These are phyloP conservation scores for Nannoperca australis DNA, from an alignment of 2,797 vertebrate genomes.

Conservation along the genomic window DNA sequence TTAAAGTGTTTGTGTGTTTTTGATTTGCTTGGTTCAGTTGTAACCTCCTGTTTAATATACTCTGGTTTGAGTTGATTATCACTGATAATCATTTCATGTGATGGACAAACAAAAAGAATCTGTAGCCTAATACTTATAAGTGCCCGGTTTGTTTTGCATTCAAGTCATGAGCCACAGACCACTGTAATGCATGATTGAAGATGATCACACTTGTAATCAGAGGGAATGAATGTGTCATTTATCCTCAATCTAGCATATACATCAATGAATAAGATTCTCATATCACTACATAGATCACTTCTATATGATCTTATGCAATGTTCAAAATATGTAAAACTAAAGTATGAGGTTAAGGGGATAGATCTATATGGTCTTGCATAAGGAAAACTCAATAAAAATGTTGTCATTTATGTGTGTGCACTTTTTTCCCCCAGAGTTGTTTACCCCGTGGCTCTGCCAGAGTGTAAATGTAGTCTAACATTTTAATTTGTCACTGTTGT, in stretches of 20 bases:
- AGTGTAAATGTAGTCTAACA: background rate
- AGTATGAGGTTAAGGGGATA: slow-evolving; percentile 74
- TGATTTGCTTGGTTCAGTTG: slow-evolving; percentile 57
- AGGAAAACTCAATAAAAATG: slow-evolving; percentile 80
- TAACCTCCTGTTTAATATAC: slow-evolving; percentile 48
- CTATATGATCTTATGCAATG: slow-evolving; percentile 85
- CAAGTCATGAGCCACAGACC: slow-evolving; percentile 74
- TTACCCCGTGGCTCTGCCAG: background rate
- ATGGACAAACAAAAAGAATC: slow-evolving; percentile 72
- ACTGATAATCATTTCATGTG: slow-evolving; percentile 67
- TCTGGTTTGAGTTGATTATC: slow-evolving; percentile 40
- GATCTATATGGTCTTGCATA: slow-evolving; percentile 79
- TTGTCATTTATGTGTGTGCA: slow-evolving; percentile 64
- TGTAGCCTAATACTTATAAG: slow-evolving; percentile 81
- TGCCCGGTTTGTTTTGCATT: slow-evolving; percentile 79
- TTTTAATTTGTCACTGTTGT: background rate
- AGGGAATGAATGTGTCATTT: slow-evolving; percentile 74
- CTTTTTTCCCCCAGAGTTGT: background rate
- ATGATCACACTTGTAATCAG: slow-evolving; percentile 73
- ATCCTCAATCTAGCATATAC: slow-evolving; percentile 65
- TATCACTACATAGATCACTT: slow-evolving; percentile 80
- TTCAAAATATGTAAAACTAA: slow-evolving; percentile 73
- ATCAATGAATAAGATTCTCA: slow-evolving; percentile 71
- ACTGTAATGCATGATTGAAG: slow-evolving; percentile 81
- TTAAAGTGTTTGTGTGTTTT: slow-evolving; percentile 57